phyloP scores from a whole-genome alignment of 2,113 vertebrate genomes.

The Synchiropus splendidus region DNA sequence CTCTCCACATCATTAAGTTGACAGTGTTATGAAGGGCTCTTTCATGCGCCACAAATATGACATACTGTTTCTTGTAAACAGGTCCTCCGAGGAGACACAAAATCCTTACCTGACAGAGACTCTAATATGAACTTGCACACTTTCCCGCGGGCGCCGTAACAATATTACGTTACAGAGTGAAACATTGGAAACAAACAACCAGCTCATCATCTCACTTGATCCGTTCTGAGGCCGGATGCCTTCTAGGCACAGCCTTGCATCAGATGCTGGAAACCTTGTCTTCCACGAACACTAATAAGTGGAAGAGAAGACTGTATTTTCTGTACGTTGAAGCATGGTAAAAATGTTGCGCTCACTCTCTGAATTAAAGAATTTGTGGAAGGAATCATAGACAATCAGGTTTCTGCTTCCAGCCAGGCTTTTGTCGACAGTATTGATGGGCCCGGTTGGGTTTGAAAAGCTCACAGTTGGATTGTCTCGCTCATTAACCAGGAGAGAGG shows the following conservation, averaged over 20 bases:
- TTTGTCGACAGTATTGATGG: slow-evolving; percentile 23
- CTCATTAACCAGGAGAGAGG: slow-evolving; percentile 42
- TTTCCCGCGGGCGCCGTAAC: slow-evolving; percentile 23
- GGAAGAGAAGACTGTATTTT: too few species aligned
- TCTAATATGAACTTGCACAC: slow-evolving; percentile 24
- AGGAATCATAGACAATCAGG: slow-evolving; percentile 31
- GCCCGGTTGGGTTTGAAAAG: slow-evolving; percentile 36
- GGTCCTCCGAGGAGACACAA: slow-evolving; percentile 34
- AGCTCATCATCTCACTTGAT: slow-evolving; percentile 14
- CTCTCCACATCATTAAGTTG: too few species aligned
- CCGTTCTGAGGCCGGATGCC: slow-evolving; percentile 16
- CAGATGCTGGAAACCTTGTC: slow-evolving; percentile 17
- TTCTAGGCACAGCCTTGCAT: slow-evolving; percentile 34
- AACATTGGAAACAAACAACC: slow-evolving; percentile 36
- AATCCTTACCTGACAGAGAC: slow-evolving; percentile 20
- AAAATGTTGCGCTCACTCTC: too few species aligned
- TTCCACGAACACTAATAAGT: slow-evolving; percentile 7
- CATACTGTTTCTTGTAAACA: slow-evolving; percentile 19
- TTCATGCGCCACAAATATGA: slow-evolving; percentile 12
- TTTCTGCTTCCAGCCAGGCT: slow-evolving; percentile 40
- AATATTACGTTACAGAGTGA: slow-evolving; percentile 23
- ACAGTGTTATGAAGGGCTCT: neutral
- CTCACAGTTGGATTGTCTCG: slow-evolving; percentile 51
- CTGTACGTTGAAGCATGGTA: too few species aligned
- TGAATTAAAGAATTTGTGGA: too few species aligned